Percentiles rank a stretch among this genome's conserved stretches.
Conservation (phyloP, 2,113 vertebrate genomes). For the Scopus umbretta region DNA sequence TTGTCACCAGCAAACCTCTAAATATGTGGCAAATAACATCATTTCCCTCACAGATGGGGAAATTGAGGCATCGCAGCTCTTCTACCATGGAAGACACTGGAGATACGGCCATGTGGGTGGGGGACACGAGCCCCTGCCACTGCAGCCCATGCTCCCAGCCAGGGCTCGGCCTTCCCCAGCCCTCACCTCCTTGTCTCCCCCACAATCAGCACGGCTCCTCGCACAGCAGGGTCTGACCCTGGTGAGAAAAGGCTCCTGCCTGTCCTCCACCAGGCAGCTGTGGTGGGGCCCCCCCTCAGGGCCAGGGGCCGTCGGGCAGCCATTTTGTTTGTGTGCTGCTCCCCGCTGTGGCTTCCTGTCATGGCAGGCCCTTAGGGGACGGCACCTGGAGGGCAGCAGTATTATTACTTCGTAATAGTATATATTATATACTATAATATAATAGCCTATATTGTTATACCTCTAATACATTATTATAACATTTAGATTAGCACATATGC, state of each 20-base stretch:
- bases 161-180: too few relatives aligned
- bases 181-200: neutral
- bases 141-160: neutral
- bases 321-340: neutral
- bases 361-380: neutral
- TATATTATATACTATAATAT: neutral
- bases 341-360: neutral
- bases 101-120: accelerated
- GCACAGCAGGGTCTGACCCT: neutral
- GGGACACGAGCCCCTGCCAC: accelerated
- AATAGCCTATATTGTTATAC: neutral
- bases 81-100: neutral
- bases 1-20: neutral
- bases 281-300: neutral
- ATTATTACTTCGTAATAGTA: neutral
- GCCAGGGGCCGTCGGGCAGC: neutral
- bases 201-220: neutral
- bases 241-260: neutral
- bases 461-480: neutral
- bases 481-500: neutral
- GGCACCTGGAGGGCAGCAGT: neutral
- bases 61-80: neutral
- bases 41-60: neutral
- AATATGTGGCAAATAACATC: neutral
- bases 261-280: neutral